Conservation (phyloP, 2,797 vertebrate species). For the Pelodytes ibericus region DNA sequence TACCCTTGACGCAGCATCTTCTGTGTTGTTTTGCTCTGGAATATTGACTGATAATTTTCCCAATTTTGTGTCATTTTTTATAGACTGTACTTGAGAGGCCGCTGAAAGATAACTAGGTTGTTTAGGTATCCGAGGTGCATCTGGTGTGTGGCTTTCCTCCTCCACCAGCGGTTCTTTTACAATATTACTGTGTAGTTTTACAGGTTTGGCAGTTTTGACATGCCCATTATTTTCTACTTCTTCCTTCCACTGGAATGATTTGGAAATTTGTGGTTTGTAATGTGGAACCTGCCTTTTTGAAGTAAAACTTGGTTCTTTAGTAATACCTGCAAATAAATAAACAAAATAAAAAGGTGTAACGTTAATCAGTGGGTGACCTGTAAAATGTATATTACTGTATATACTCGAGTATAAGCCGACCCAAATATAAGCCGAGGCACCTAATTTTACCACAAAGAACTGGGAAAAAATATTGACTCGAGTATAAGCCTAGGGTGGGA, state of each 20-base stretch:
- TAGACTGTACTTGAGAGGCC: slow-evolving; percentile 59
- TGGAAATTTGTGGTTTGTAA: slow-evolving; percentile 72
- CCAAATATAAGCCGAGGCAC: no score
- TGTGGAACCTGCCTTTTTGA: slow-evolving; percentile 79
- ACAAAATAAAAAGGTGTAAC: not conserved
- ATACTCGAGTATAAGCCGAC: no score
- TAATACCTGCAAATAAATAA: slow-evolving; percentile 66
- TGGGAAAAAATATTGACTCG: no score
- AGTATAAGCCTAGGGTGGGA: no score
- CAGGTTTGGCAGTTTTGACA: not conserved
- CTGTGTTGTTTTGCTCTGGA: slow-evolving; percentile 48
- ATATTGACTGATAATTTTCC: slow-evolving; percentile 33
- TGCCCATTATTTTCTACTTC: slow-evolving; percentile 59
- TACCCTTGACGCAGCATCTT: slow-evolving; percentile 44
- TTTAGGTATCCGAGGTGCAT: slow-evolving; percentile 63
- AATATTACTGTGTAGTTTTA: slow-evolving; percentile 51
- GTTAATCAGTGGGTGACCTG: no score
- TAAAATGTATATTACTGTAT: no score
- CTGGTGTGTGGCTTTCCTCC: slow-evolving; percentile 62
- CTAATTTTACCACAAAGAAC: no score
- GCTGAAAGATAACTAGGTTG: slow-evolving; percentile 58
- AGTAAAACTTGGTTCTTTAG: slow-evolving; percentile 80
- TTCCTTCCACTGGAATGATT: slow-evolving; percentile 76
- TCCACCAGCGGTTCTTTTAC: slow-evolving; percentile 57
- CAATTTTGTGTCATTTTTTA: slow-evolving; percentile 52